Percentiles rank a stretch among this genome's conserved stretches.
Evolutionary conservation across 2,797 vertebrate genomes (phyloP).

Genomic region (Parauchenoglanis ngamensis): DNA sequence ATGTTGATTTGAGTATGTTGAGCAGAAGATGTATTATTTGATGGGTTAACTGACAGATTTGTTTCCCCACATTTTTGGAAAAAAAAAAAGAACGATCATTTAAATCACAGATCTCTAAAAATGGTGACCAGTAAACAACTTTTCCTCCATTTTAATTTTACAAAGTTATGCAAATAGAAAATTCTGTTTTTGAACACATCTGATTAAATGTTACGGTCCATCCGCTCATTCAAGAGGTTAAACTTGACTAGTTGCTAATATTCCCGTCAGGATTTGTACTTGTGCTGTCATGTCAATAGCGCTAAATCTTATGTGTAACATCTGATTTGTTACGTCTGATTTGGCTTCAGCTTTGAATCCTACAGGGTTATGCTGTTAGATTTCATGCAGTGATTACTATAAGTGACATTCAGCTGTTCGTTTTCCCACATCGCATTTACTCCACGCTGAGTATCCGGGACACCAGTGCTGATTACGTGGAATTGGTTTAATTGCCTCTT

Average conservation of each 20-base stretch:
- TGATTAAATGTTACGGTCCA: not conserved
- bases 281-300: not conserved
- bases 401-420: not conserved
- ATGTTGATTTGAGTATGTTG: not conserved
- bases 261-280: not conserved
- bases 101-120: not conserved
- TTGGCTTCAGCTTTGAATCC: not conserved
- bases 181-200: not conserved
- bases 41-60: not conserved
- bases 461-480: not conserved
- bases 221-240: not conserved
- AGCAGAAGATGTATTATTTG: not conserved
- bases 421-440: not conserved
- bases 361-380: not conserved
- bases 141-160: not conserved
- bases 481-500: conserved; percentile 24
- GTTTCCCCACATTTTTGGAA: not conserved
- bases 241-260: not conserved
- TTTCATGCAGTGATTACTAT: not conserved
- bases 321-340: not conserved
- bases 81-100: not conserved
- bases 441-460: not conserved
- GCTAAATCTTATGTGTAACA: not conserved
- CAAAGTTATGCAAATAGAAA: not conserved
- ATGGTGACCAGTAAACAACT: not conserved